These are phyloP conservation scores for Hirtodrosophila duncani DNA, from an alignment of 2,888 invertebrate genomes.

Conservation along the genomic window DNA sequence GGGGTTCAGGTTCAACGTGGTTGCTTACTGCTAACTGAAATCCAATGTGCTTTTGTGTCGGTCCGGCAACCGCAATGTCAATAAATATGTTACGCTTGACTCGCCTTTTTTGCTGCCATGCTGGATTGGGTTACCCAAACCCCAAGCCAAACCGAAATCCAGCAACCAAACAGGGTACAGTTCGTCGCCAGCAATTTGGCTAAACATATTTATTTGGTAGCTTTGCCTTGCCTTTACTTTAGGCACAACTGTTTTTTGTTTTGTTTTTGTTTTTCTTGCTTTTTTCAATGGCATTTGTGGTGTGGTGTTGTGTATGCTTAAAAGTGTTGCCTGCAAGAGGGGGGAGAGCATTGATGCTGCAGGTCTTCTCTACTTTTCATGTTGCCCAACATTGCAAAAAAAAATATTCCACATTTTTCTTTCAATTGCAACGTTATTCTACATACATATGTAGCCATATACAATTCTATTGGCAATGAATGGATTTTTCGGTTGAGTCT, in stretches of 20 bases:
- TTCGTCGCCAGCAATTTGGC: conserved; percentile 51
- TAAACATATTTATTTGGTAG: conserved; percentile 68
- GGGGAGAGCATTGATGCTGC: no score
- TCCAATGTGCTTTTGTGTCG: conserved; percentile 47
- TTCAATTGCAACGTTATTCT: conserved; percentile 26
- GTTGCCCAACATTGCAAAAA: no score
- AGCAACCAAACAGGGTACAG: conserved; percentile 6
- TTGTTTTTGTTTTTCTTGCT: conserved; percentile 8
- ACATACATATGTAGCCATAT: conserved; percentile 10
- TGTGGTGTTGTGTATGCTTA: conserved; percentile 5
- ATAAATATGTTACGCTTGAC: conserved; percentile 72
- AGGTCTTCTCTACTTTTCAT: no score
- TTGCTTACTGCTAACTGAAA: conserved; percentile 53
- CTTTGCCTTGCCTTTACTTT: conserved; percentile 28
- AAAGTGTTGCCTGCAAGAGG: no score
- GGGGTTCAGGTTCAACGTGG: conserved; percentile 26
- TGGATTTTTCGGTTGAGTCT: conserved; percentile 15
- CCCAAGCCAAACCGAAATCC: no score
- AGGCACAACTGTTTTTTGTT: conserved; percentile 20
- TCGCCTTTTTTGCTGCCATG: conserved; percentile 39
- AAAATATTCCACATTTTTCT: conserved; percentile 33
- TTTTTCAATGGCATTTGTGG: conserved; percentile 19
- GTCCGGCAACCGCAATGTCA: conserved; percentile 64
- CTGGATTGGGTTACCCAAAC: conserved; percentile 5
- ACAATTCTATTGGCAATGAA: no score